Evolutionary conservation across 2,888 invertebrate species (phyloP).

Genomic region (Leptopterna dolabrata): DNA sequence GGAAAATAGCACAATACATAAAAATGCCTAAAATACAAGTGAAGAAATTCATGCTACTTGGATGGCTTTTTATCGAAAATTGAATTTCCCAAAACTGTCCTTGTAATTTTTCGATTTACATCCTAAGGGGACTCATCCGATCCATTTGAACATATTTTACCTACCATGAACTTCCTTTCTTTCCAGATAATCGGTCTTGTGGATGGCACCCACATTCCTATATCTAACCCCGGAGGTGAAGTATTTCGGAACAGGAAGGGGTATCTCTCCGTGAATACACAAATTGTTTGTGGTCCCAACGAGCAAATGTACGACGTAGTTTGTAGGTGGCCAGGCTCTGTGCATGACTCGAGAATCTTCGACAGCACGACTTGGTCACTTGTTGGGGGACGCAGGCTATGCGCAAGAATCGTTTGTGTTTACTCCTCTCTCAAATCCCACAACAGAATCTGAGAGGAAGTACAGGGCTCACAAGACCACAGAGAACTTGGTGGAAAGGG

Average conservation of each 20-base stretch:
- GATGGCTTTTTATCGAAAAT: background rate
- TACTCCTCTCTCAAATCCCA: background rate
- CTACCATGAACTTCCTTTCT: too few relatives aligned
- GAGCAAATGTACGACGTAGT: background rate
- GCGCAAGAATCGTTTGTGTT: background rate
- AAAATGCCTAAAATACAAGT: background rate
- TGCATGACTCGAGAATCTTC: background rate
- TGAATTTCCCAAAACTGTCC: background rate
- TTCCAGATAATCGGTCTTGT: too few relatives aligned
- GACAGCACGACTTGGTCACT: background rate
- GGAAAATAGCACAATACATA: too few relatives aligned
- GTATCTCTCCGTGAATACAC: background rate
- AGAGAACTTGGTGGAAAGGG: background rate
- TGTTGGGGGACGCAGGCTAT: background rate
- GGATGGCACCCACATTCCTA: slow-evolving; percentile 8
- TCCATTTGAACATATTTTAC: too few relatives aligned
- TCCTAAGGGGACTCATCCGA: too few relatives aligned
- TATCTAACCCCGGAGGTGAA: background rate
- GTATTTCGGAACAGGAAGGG: background rate
- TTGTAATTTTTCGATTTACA: too few relatives aligned
- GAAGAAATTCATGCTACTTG: background rate
- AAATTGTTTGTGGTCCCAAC: background rate
- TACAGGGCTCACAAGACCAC: background rate
- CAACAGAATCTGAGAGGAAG: background rate
- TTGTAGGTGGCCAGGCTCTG: slow-evolving; percentile 1